Evolutionary conservation across 2,888 invertebrate genomes (phyloP).

Genomic region (Eledona agricola): DNA sequence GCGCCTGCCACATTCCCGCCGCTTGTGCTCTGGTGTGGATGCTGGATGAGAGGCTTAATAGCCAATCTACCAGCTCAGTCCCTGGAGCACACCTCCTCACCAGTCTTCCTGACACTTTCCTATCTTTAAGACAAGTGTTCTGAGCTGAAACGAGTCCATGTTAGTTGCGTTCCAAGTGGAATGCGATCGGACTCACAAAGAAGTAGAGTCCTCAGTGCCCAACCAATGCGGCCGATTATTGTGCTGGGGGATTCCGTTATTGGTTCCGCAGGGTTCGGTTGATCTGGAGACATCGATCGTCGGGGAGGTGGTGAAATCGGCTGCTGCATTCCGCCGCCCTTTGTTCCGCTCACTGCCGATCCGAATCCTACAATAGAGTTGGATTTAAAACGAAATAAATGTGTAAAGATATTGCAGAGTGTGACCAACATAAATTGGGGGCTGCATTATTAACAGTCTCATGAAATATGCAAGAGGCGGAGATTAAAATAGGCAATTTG

Average conservation of each 20-base stretch:
- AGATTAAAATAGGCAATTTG: constrained; percentile 16
- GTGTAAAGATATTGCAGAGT: not conserved
- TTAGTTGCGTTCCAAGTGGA: not conserved
- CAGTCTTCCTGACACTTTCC: constrained; percentile 68
- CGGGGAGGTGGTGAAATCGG: constrained; percentile 67
- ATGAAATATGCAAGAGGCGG: constrained; percentile 11
- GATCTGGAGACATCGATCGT: constrained; percentile 69
- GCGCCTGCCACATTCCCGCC: constrained; percentile 84
- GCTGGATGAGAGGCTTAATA: constrained; percentile 70
- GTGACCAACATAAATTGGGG: constrained; percentile 1
- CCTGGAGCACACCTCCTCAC: constrained; percentile 79
- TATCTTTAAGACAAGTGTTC: constrained; percentile 63
- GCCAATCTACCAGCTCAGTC: constrained; percentile 83
- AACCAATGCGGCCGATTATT: constrained; percentile 73
- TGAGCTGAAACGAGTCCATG: constrained; percentile 60
- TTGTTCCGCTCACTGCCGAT: constrained; percentile 56
- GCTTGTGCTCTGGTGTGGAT: constrained; percentile 75
- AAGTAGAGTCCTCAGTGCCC: constrained; percentile 74
- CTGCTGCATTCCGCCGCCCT: constrained; percentile 51
- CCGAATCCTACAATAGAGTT: constrained; percentile 63
- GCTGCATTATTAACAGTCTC: constrained; percentile 18
- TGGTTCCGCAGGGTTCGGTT: constrained; percentile 73
- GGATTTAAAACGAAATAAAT: too few relatives aligned
- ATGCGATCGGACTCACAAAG: constrained; percentile 65
- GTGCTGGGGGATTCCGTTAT: constrained; percentile 75